phyloP scores from a whole-genome alignment of 2,797 vertebrate genomes.

The Chiroxiphia lanceolata region DNA sequence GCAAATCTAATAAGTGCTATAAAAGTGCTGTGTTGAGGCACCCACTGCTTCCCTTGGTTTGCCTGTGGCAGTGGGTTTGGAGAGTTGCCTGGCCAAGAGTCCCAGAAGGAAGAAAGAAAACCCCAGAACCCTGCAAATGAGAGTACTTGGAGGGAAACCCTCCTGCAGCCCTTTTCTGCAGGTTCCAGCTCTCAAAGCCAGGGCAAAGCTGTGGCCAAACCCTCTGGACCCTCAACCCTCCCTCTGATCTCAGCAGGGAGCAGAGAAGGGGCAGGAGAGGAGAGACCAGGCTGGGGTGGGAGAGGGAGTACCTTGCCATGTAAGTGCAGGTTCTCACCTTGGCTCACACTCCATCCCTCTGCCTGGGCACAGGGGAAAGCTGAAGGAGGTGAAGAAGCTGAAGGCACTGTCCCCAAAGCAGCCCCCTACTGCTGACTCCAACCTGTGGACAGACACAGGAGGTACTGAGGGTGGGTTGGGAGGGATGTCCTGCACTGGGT shows the following conservation, averaged over 20 bases:
- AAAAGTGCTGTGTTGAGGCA: not conserved
- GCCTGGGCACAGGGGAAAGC: not conserved
- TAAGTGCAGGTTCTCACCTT: not conserved
- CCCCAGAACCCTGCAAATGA: not conserved
- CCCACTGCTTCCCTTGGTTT: not conserved
- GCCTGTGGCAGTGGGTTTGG: not conserved
- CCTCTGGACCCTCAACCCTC: not conserved
- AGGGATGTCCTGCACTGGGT: accelerated
- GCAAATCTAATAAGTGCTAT: not conserved
- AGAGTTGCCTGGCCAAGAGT: not conserved
- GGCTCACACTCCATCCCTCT: not conserved
- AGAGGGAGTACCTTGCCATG: not conserved
- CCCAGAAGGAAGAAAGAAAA: not conserved
- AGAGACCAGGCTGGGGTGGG: not conserved
- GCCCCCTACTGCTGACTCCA: accelerated
- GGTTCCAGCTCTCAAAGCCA: not conserved
- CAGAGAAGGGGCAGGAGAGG: not conserved
- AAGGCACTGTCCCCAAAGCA: not conserved
- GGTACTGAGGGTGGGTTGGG: not conserved
- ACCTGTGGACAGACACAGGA: accelerated
- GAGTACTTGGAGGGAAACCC: not conserved
- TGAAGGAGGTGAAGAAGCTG: not conserved
- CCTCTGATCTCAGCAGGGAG: not conserved
- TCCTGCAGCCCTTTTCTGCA: not conserved
- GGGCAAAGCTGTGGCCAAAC: not conserved